Evolutionary conservation across 2,888 invertebrate species (phyloP).

Genomic region (Actias luna): DNA sequence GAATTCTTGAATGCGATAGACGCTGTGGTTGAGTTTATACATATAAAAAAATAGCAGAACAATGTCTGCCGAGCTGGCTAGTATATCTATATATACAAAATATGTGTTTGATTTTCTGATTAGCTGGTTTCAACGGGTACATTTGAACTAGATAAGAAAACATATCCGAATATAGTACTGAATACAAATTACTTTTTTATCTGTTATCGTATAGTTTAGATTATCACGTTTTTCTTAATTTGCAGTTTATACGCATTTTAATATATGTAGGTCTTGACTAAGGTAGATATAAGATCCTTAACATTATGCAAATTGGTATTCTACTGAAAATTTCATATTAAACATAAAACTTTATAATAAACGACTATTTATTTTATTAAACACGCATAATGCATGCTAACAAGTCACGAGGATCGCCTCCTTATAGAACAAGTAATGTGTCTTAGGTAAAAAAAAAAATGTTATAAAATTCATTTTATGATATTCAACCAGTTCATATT

Average conservation of each 20-base stretch:
- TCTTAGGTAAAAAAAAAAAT: background rate
- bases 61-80: too few relatives aligned
- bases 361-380: conserved; percentile 25
- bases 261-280: background rate
- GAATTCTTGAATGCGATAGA: too few relatives aligned
- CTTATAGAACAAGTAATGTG: conserved; percentile 15
- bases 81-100: too few relatives aligned
- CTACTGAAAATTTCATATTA: background rate
- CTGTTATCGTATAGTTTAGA: background rate
- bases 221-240: background rate
- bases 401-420: conserved; percentile 26
- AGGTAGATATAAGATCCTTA: background rate
- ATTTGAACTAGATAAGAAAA: background rate
- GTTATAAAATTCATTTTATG: background rate
- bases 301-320: conserved; percentile 1
- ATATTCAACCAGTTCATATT: too few relatives aligned
- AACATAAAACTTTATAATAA: conserved; percentile 2
- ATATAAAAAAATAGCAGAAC: too few relatives aligned
- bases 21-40: too few relatives aligned
- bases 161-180: background rate
- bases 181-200: background rate
- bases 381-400: conserved; percentile 20
- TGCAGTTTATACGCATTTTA: background rate
- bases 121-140: too few relatives aligned
- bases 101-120: too few relatives aligned